Evolutionary conservation across 1,140 invertebrate genomes (phyloP).

Genomic region (Lepidurus apus): DNA sequence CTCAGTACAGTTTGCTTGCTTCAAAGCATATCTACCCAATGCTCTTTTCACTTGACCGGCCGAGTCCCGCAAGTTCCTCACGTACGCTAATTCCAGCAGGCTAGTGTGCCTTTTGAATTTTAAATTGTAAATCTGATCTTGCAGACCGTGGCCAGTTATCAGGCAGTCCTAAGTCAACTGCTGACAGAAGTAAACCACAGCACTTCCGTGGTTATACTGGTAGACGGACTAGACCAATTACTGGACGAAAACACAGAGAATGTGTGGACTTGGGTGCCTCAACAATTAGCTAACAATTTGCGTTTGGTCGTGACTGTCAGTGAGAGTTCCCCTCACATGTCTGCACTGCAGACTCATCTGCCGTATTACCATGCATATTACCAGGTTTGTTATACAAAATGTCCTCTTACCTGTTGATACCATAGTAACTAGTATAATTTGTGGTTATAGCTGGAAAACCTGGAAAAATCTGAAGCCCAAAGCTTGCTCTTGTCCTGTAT

Average conservation of each 20-base stretch:
- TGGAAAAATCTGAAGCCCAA: conserved; percentile 50
- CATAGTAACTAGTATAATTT: not conserved
- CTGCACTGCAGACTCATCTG: not conserved
- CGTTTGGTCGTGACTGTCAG: conserved; percentile 66
- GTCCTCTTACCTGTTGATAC: too few species aligned
- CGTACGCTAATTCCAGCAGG: conserved; percentile 43
- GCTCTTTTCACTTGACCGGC: conserved; percentile 53
- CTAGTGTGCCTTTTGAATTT: not conserved
- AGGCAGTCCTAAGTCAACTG: conserved; percentile 36
- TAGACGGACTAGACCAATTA: conserved; percentile 33
- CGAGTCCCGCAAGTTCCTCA: conserved; percentile 54
- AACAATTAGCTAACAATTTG: conserved; percentile 58
- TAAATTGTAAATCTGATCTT: not conserved
- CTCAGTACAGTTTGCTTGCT: conserved; percentile 59
- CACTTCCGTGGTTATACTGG: conserved; percentile 28
- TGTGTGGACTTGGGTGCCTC: conserved; percentile 57
- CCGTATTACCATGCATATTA: not conserved
- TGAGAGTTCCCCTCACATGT: conserved; percentile 46
- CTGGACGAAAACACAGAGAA: conserved; percentile 32
- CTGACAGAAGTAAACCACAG: conserved; percentile 12
- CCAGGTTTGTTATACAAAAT: not conserved
- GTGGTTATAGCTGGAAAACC: conserved; percentile 45
- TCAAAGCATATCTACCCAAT: conserved; percentile 61
- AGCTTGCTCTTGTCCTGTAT: conserved; percentile 52
- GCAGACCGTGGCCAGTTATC: conserved; percentile 27